A percentile compares a stretch with the other conserved stretches of the same genome.
Conservation (phyloP, 2,888 invertebrate genomes). For the Aphodius granarius region DNA sequence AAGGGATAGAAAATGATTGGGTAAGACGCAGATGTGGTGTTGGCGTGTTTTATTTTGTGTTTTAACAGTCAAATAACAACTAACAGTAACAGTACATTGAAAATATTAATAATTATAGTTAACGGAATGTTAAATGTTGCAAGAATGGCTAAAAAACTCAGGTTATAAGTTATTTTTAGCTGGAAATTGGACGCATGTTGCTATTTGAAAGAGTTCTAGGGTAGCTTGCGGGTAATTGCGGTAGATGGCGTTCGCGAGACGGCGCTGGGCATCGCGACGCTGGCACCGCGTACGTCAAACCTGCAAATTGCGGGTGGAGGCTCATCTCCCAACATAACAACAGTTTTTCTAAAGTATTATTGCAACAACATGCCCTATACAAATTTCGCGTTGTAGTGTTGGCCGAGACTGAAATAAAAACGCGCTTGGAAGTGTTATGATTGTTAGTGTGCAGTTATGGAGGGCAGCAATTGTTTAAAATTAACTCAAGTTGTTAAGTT, state of each 20-base stretch:
- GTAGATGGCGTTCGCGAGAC: conserved; percentile 41
- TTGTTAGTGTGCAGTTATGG: conserved; percentile 5
- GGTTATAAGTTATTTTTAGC: conserved; percentile 14
- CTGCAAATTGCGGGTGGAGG: conserved; percentile 45
- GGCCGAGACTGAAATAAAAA: not conserved
- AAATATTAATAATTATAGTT: not conserved
- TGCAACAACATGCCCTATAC: not conserved
- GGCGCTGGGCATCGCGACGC: conserved; percentile 45
- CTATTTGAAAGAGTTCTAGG: not conserved
- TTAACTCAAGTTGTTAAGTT: not conserved
- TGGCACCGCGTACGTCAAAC: conserved; percentile 40
- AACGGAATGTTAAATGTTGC: not conserved
- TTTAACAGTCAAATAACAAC: not conserved
- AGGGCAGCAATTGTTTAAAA: conserved; percentile 9
- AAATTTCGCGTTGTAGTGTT: not conserved
- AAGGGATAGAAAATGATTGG: conserved; percentile 3
- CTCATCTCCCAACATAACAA: conserved; percentile 26
- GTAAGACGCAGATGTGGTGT: not conserved
- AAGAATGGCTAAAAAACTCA: not conserved
- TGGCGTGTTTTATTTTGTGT: not conserved
- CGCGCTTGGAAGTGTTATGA: not conserved
- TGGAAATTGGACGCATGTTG: not conserved
- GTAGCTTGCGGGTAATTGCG: not conserved
- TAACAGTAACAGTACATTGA: not conserved
- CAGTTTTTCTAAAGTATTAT: not conserved